phyloP scores from a whole-genome alignment of 2,113 vertebrate genomes.

The Sphaerodactylus townsendi region DNA sequence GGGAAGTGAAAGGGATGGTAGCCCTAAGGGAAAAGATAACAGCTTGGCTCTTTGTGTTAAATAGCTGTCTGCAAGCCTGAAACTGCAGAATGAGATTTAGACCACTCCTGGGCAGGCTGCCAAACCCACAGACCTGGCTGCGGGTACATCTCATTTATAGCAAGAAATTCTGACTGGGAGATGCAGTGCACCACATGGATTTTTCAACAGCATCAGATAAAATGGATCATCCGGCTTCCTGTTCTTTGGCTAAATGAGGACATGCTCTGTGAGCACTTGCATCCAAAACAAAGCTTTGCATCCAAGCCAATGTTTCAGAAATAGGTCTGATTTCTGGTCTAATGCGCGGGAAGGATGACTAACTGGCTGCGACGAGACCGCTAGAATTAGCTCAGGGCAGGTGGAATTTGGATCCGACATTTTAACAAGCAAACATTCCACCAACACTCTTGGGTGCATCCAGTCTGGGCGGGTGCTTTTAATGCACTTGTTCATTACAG shows the following conservation, averaged over 20 bases:
- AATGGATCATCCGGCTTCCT: constrained; percentile 10
- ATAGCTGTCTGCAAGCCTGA: constrained; percentile 72
- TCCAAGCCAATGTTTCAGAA: neutral
- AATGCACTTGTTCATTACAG: neutral
- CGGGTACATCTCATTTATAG: constrained; percentile 50
- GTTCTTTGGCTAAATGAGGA: constrained; percentile 25
- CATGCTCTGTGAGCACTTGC: neutral
- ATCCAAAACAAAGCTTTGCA: neutral
- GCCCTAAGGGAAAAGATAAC: constrained; percentile 75
- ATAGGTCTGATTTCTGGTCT: constrained; percentile 9
- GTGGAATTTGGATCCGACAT: neutral
- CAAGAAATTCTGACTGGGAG: constrained; percentile 30
- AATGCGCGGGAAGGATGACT: neutral
- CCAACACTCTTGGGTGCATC: neutral
- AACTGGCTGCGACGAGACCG: neutral
- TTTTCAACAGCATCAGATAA: constrained; percentile 2
- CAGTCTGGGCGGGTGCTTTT: neutral
- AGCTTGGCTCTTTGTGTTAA: constrained; percentile 73
- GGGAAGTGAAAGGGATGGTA: constrained; percentile 72
- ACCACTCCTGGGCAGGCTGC: constrained; percentile 58
- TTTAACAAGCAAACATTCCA: neutral
- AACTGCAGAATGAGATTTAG: constrained; percentile 64
- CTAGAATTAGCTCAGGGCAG: neutral
- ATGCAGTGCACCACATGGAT: constrained; percentile 29
- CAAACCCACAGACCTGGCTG: constrained; percentile 50